These are phyloP conservation scores for Salvelinus alpinus DNA, from an alignment of 2,113 vertebrate genomes.

Conservation along the genomic window DNA sequence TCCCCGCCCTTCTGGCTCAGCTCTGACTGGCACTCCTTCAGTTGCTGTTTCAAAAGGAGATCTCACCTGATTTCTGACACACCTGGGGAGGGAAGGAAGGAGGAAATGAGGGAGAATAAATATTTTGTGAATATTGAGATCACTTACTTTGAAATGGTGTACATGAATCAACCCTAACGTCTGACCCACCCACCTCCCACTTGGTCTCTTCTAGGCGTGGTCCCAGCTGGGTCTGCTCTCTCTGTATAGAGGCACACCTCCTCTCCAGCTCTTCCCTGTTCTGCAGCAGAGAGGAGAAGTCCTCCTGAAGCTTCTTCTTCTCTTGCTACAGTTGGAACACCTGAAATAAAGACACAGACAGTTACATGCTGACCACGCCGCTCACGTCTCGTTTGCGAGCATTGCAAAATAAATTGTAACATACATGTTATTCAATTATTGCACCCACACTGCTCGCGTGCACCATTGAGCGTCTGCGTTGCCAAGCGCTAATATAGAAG, in stretches of 20 bases:
- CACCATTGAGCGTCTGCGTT: too few relatives aligned
- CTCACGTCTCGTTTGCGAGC: too few relatives aligned
- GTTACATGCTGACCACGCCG: background rate
- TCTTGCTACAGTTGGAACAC: conserved; percentile 97
- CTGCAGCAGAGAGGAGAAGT: conserved; percentile 90
- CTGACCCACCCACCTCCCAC: conserved; percentile 85
- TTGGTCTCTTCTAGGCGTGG: conserved; percentile 96
- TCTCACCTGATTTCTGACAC: conserved; percentile 97
- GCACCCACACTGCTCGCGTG: too few relatives aligned
- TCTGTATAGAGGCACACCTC: conserved; percentile 88
- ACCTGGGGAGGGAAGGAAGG: conserved; percentile 73
- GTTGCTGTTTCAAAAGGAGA: conserved; percentile 95
- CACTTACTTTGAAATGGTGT: background rate
- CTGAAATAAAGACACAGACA: conserved; percentile 36
- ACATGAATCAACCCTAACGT: background rate
- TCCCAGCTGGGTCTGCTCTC: conserved; percentile 90
- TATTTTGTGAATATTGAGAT: background rate
- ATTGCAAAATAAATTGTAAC: too few relatives aligned
- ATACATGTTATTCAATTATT: too few relatives aligned
- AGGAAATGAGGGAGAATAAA: background rate
- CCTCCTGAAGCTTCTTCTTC: conserved; percentile 95
- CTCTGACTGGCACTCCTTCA: conserved; percentile 92
- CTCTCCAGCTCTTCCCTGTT: conserved; percentile 89
- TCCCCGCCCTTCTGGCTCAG: conserved; percentile 87
- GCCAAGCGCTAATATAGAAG: too few relatives aligned